Conservation (phyloP, 2,888 invertebrate genomes). For the Metellina segmentata region DNA sequence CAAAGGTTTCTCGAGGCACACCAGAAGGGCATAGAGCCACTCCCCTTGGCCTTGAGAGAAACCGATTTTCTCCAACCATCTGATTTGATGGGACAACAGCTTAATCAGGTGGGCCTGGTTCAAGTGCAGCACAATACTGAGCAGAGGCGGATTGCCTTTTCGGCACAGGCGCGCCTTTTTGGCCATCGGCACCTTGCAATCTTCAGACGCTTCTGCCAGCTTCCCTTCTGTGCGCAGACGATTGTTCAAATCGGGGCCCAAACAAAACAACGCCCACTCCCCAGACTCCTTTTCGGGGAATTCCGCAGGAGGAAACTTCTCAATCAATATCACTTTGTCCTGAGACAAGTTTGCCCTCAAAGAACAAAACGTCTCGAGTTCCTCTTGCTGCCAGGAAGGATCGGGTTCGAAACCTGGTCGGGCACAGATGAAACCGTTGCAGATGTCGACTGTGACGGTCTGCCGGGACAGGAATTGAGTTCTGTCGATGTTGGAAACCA, state of each 20-base stretch:
- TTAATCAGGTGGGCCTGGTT: neutral
- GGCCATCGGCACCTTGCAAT: neutral
- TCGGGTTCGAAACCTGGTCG: constrained; percentile 82
- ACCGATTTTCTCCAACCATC: constrained; percentile 41
- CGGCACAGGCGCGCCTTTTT: neutral
- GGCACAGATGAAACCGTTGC: constrained; percentile 82
- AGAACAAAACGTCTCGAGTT: constrained; percentile 86
- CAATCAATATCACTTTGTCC: constrained; percentile 4
- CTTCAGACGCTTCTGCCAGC: neutral
- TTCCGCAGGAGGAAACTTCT: constrained; percentile 28
- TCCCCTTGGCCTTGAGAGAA: constrained; percentile 82
- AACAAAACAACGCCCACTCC: constrained; percentile 51
- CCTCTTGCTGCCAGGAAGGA: constrained; percentile 86
- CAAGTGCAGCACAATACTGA: constrained; percentile 48
- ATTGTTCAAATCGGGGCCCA: constrained; percentile 24
- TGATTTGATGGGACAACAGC: constrained; percentile 39
- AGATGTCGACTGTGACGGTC: constrained; percentile 79
- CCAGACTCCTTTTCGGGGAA: neutral
- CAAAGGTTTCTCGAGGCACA: constrained; percentile 86
- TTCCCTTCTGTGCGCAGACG: neutral
- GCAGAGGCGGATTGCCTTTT: constrained; percentile 23
- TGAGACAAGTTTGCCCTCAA: constrained; percentile 82
- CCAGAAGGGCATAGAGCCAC: constrained; percentile 88
- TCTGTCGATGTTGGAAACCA: constrained; percentile 83
- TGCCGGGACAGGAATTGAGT: constrained; percentile 80